Conservation (phyloP, 2,888 invertebrate genomes). For the Latheticus oryzae region DNA sequence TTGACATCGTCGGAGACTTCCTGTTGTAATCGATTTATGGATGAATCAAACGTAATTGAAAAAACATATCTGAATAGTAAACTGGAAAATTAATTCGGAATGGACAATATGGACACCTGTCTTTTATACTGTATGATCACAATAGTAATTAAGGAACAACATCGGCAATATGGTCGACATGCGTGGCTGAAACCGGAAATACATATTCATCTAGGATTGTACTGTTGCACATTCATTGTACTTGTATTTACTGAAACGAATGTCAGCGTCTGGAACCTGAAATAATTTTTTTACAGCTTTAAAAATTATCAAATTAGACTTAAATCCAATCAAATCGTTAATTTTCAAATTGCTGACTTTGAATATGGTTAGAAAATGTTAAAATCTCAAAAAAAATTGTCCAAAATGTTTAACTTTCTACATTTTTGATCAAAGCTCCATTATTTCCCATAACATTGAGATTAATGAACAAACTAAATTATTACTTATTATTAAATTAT, state of each 20-base stretch:
- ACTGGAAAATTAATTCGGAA: constrained; percentile 17
- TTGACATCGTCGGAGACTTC: constrained; percentile 18
- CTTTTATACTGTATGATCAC: constrained; percentile 29
- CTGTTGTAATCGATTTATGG: constrained; percentile 16
- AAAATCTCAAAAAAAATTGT: no score
- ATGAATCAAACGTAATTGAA: neutral
- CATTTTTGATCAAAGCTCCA: no score
- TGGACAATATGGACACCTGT: constrained; percentile 28
- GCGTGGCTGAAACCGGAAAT: constrained; percentile 32
- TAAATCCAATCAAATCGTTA: no score
- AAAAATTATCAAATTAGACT: no score
- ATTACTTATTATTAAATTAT: no score
- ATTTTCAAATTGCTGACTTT: no score
- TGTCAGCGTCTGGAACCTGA: constrained; percentile 10
- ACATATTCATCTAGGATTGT: constrained; percentile 18
- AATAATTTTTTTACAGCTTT: no score
- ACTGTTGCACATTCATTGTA: neutral
- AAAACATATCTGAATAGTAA: constrained; percentile 8
- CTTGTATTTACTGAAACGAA: constrained; percentile 20
- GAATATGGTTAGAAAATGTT: no score
- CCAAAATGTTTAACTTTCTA: no score
- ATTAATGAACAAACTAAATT: no score
- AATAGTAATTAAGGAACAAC: constrained; percentile 28
- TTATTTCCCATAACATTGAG: no score
- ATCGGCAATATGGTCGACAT: constrained; percentile 34